Conservation (phyloP, 2,113 vertebrate species). For the Oophaga pumilio region DNA sequence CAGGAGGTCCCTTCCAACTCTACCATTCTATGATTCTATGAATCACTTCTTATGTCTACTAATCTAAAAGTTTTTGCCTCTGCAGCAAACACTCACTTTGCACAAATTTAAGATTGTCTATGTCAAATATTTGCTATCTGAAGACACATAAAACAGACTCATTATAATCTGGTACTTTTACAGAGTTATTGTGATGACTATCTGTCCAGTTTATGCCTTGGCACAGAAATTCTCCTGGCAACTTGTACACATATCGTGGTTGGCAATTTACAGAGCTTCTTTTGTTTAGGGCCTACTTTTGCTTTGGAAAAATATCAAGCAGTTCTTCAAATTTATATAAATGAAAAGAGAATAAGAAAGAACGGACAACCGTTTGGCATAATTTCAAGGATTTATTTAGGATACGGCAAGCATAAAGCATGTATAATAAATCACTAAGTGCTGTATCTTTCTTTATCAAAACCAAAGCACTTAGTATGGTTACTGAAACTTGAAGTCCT, state of each 20-base stretch:
- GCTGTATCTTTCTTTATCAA: not conserved
- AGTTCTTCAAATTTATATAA: slow-evolving; percentile 35
- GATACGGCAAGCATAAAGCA: slow-evolving; percentile 10
- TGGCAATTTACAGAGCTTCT: slow-evolving; percentile 38
- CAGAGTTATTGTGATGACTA: slow-evolving; percentile 21
- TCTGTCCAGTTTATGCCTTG: not conserved
- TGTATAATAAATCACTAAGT: slow-evolving; percentile 23
- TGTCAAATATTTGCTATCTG: not conserved
- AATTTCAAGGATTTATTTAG: not conserved
- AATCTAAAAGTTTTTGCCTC: not conserved
- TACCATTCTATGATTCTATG: too few relatives aligned
- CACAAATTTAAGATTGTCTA: not conserved
- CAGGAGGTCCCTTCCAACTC: too few relatives aligned
- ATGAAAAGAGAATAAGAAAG: slow-evolving; percentile 5
- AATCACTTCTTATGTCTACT: too few relatives aligned
- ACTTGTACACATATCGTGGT: slow-evolving; percentile 10
- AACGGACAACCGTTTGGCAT: slow-evolving; percentile 27
- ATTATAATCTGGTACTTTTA: not conserved
- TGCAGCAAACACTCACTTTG: not conserved
- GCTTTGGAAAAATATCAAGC: slow-evolving; percentile 1
- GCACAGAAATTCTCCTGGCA: slow-evolving; percentile 36
- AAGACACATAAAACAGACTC: not conserved
- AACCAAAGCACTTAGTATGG: not conserved
- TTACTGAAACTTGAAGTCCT: not conserved
- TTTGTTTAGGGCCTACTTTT: slow-evolving; percentile 19